Evolutionary conservation across 2,113 vertebrate species (phyloP), one percentile per base, ranked within the genome.

Genomic region (Daboia siamensis): DNA sequence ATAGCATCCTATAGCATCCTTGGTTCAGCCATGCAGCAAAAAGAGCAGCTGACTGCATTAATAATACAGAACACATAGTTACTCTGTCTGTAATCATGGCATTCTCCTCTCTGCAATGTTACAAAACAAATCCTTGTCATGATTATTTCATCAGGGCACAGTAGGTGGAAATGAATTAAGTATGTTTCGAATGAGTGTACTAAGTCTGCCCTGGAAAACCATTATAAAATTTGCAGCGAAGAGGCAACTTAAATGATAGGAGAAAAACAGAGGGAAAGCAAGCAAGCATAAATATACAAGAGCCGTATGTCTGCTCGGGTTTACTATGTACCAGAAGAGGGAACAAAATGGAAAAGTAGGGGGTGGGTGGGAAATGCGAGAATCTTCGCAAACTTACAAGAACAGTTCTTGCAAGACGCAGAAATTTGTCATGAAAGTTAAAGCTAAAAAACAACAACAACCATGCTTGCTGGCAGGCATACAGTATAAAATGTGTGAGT

Each of bases 31-130:
- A 29, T 94, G 55, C 89, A 93, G 89, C 24, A 93, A 56, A n/a
- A 89, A 69, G 92, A 94, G 93, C 94, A 96, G 91, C 90, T 96
- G 94, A 94, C 95, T 74, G 12, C 56, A 93, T 95, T 90, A 96
- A 96, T 96, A 94, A 96, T 95, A 93, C 74, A 96, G 69, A 95
- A 61, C 91, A 89, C n/a, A 23, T 29, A 93, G 90, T 89, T 92
- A 61, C 89, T 92, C 21, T 95, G 93, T 91, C 90, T 94, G 57
- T 93, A 96, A 90, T 89, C 55, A 85, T 87, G 69, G 20, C 93
- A 57, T 64, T 94, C 84, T 92, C 52, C 91, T 87, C 90, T 92
- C 64, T 23, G 91, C 17, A 92, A 90, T 92, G 88, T 89, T 92
- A 51, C 92, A 94, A 94, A 96, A 64, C 59, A 94, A 95, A 90